Conservation (phyloP, 1,140 invertebrate genomes). For the Drosophila sp. region DNA sequence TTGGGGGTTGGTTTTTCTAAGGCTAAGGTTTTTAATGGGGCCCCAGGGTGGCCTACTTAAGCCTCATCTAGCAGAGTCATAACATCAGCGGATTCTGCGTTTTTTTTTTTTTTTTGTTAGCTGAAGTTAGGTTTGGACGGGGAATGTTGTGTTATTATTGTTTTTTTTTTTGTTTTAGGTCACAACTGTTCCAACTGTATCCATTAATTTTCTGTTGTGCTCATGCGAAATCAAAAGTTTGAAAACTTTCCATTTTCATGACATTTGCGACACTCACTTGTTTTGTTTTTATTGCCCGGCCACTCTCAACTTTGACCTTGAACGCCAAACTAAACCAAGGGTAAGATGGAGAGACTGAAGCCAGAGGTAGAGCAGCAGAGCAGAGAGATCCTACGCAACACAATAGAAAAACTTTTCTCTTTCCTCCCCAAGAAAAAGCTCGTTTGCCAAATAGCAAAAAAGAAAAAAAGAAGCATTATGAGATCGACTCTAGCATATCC, state of each 20-base stretch:
- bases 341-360: background rate
- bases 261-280: conserved; percentile 1
- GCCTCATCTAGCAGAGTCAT: conserved; percentile 12
- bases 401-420: conserved; percentile 54
- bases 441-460: conserved; percentile 14
- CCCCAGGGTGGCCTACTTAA: conserved; percentile 23
- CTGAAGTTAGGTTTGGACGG: no score
- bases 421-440: conserved; percentile 20
- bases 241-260: conserved; percentile 11
- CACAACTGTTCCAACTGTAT: conserved; percentile 11
- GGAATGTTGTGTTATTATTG: no score
- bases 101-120: no score
- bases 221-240: conserved; percentile 4
- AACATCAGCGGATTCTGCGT: conserved; percentile 55
- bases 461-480: background rate
- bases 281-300: background rate
- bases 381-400: conserved; percentile 36
- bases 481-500: background rate
- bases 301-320: conserved; percentile 71
- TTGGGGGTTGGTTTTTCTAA: background rate
- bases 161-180: no score
- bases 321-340: conserved; percentile 39
- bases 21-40: conserved; percentile 32
- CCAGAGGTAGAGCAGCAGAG: conserved; percentile 14
- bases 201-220: conserved; percentile 6